Evolutionary conservation across 2,888 invertebrate genomes (phyloP).

Genomic region (Oconnorella tubifera): DNA sequence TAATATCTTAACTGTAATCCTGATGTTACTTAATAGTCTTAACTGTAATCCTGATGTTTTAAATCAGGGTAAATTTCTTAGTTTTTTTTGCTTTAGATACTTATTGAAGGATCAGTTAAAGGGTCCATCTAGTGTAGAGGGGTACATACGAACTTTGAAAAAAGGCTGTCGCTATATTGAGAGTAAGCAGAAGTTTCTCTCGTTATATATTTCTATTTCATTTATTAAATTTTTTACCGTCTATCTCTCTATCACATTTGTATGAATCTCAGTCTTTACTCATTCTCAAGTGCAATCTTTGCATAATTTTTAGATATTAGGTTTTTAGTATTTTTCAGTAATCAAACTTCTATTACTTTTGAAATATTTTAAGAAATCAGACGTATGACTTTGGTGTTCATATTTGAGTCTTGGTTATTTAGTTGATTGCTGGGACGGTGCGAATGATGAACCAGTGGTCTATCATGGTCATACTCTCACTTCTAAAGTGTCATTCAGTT

Average conservation of each 20-base stretch:
- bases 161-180: conserved; percentile 62
- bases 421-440: conserved; percentile 63
- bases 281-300: not conserved
- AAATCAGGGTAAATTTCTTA: too few species aligned
- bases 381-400: too few species aligned
- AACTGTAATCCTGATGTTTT: too few species aligned
- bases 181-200: conserved; percentile 47
- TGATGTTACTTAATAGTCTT: too few species aligned
- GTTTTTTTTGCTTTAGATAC: too few species aligned
- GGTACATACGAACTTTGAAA: conserved; percentile 59
- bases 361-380: too few species aligned
- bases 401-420: too few species aligned
- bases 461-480: conserved; percentile 61
- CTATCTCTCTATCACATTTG: not conserved
- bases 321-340: too few species aligned
- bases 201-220: not conserved
- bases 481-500: conserved; percentile 57
- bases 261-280: not conserved
- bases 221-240: too few species aligned
- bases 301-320: too few species aligned
- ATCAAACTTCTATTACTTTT: too few species aligned
- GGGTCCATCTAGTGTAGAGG: conserved; percentile 60
- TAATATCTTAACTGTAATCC: too few species aligned
- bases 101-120: conserved; percentile 61
- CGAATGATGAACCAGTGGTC: conserved; percentile 58